These are phyloP conservation scores for Toxotes chatareus DNA, from an alignment of 2,113 vertebrate genomes.

Conservation along the genomic window DNA sequence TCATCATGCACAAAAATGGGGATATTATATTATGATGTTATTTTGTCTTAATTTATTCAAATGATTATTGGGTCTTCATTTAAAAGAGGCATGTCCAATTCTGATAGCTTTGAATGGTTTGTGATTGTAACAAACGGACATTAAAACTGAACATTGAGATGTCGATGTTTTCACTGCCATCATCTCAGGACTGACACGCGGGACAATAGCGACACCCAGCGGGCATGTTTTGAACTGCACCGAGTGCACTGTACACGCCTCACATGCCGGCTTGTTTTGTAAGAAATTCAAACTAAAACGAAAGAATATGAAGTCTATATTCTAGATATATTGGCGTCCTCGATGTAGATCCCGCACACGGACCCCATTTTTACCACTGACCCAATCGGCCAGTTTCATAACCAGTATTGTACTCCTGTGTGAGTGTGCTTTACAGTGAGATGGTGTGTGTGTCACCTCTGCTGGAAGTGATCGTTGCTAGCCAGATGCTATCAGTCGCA, in stretches of 20 bases:
- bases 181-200: background rate
- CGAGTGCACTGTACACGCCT: background rate
- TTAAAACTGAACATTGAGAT: no score
- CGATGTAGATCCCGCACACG: background rate
- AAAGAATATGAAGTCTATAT: background rate
- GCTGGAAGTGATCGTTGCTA: constrained; percentile 35
- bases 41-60: no score
- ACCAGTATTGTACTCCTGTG: background rate
- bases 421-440: background rate
- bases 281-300: background rate
- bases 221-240: background rate
- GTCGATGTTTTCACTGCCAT: no score
- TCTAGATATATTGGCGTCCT: no score
- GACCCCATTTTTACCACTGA: background rate
- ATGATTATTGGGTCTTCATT: no score
- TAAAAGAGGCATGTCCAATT: no score
- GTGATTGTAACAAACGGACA: no score
- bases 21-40: no score
- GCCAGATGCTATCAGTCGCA: constrained; percentile 19
- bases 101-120: no score
- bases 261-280: background rate
- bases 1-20: no score
- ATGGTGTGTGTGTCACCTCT: background rate
- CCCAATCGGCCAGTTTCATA: background rate
- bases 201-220: constrained; percentile 12